phyloP scores from a whole-genome alignment of 2,888 invertebrate genomes.

The Eledona agricola region DNA sequence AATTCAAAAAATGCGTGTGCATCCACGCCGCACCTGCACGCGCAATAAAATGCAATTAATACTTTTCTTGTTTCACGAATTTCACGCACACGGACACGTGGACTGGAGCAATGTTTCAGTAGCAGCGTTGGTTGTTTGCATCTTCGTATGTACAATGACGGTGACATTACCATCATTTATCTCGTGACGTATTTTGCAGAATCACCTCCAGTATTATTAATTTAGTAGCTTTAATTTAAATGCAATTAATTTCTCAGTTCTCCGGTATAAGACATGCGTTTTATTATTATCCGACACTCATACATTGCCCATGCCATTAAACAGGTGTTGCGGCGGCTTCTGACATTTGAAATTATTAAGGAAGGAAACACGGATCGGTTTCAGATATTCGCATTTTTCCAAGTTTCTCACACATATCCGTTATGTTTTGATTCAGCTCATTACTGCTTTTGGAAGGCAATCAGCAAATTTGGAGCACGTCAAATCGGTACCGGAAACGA shows the following conservation, averaged over 20 bases:
- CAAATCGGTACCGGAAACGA: background rate
- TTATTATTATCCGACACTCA: constrained; percentile 6
- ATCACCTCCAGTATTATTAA: too few relatives aligned
- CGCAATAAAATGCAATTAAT: too few relatives aligned
- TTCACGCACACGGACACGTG: too few relatives aligned
- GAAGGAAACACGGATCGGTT: constrained; percentile 16
- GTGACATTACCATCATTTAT: too few relatives aligned
- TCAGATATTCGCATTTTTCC: constrained; percentile 27
- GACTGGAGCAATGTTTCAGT: too few relatives aligned
- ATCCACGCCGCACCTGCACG: too few relatives aligned
- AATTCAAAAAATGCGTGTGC: too few relatives aligned
- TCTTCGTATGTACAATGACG: too few relatives aligned
- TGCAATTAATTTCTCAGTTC: background rate
- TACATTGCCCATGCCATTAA: constrained; percentile 1
- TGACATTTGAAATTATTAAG: constrained; percentile 17
- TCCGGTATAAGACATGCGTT: background rate
- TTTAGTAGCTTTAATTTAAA: constrained; percentile 16
- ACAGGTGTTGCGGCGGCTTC: constrained; percentile 24
- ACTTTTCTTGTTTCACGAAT: too few relatives aligned
- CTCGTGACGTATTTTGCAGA: too few relatives aligned
- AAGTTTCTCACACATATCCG: constrained; percentile 25
- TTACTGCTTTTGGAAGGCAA: constrained; percentile 1
- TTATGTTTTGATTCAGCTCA: constrained; percentile 10
- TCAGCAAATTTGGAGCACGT: constrained; percentile 3
- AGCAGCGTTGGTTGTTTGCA: too few relatives aligned